These are phyloP conservation scores for Kryptolebias ocellatus DNA, from an alignment of 2,797 vertebrate species.

Conservation along the genomic window DNA sequence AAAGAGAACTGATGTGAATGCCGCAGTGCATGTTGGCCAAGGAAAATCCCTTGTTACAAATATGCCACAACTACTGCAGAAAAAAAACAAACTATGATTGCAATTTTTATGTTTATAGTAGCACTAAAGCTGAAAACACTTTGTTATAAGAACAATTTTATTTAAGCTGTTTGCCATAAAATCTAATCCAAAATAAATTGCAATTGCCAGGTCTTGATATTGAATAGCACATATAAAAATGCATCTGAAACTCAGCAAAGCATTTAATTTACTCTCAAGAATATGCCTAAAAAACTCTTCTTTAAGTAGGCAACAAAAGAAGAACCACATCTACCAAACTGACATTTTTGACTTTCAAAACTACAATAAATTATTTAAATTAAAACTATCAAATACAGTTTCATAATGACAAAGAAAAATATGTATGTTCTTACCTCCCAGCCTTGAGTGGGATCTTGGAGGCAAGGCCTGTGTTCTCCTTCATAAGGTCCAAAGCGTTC, in stretches of 20 bases:
- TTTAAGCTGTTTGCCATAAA: conserved; percentile 11
- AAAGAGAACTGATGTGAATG: conserved; percentile 51
- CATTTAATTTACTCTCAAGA: neutral
- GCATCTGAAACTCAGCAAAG: neutral
- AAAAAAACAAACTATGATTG: conserved; percentile 4
- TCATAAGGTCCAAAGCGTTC: conserved; percentile 94
- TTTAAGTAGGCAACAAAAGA: neutral
- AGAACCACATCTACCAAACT: neutral
- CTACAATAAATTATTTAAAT: too few relatives aligned
- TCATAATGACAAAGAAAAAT: too few relatives aligned
- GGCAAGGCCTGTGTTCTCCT: conserved; percentile 84
- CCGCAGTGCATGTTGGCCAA: conserved; percentile 33
- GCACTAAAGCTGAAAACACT: conserved; percentile 15
- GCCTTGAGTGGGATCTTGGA: conserved; percentile 85
- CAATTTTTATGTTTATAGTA: conserved; percentile 36
- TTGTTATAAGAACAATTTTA: conserved; percentile 13
- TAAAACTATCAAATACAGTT: too few relatives aligned
- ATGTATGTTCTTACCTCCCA: conserved; percentile 90
- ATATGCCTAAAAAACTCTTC: neutral
- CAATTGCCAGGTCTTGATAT: neutral
- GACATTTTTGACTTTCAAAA: neutral
- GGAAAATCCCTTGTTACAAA: conserved; percentile 38
- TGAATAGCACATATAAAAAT: neutral
- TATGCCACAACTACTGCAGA: conserved; percentile 23
- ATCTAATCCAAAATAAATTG: neutral